Conservation (phyloP, 2,888 invertebrate species). For the Yponomeuta malinellus region DNA sequence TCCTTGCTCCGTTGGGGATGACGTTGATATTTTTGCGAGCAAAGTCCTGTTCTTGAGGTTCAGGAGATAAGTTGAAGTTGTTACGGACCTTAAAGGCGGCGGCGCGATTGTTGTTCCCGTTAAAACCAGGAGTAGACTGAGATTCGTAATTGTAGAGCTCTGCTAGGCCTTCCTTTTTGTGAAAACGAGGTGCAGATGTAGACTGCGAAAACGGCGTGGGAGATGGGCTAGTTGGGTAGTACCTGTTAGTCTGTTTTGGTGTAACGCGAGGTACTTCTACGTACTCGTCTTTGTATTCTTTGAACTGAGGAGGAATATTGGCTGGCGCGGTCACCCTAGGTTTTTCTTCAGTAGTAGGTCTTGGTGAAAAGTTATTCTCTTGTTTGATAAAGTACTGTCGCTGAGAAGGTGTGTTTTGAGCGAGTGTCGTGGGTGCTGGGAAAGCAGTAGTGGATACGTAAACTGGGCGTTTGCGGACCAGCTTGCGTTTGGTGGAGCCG, state of each 20-base stretch:
- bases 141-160: conserved; percentile 68
- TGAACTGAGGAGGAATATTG: conserved; percentile 56
- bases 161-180: conserved; percentile 60
- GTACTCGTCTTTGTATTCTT: conserved; percentile 62
- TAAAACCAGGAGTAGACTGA: conserved; percentile 51
- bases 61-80: conserved; percentile 49
- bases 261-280: conserved; percentile 65
- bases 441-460: conserved; percentile 42
- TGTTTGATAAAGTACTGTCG: not conserved
- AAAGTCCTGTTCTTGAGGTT: conserved; percentile 45
- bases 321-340: conserved; percentile 31
- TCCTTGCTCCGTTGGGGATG: conserved; percentile 24
- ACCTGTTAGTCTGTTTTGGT: conserved; percentile 42
- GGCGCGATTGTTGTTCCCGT: conserved; percentile 44
- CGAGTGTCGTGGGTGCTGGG: conserved; percentile 36
- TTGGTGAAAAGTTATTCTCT: conserved; percentile 24
- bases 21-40: conserved; percentile 37
- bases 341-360: conserved; percentile 37
- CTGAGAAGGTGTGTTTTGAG: conserved; percentile 26
- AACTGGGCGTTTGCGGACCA: conserved; percentile 59
- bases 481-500: conserved; percentile 54
- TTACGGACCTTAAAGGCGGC: conserved; percentile 57
- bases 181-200: conserved; percentile 31
- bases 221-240: conserved; percentile 41
- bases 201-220: conserved; percentile 45